Base-by-base conservation (phyloP, 2,888 invertebrate genomes). In the Perdita meconis region DNA sequence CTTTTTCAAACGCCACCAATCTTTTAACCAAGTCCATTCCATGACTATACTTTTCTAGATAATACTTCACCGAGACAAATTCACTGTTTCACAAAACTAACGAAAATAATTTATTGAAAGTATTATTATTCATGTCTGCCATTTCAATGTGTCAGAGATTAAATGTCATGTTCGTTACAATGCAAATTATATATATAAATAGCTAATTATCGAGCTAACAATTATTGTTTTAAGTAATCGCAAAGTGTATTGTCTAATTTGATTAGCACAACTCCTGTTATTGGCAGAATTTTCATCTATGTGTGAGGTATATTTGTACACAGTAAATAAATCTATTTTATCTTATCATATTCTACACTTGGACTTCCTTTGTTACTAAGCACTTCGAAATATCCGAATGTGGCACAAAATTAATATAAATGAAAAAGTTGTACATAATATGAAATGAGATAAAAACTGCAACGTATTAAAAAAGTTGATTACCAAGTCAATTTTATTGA, bases 21-120 rank as follows among this genome's bases (percentile, higher is more conserved):
- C 96, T 92, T 96, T 96, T 89, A 96, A 93, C 96, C 96, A 96
- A 87, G 95, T 95, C 96, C 96, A 96, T 93, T 96, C 96, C 96
- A 96, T 96, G 42, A 57, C 80, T 59, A 59, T 16, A 30, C 19
- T 55, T 30, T 51, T 38, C 16, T 13, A 22, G n/a, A 22, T 30
- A 22, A 50, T 38, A 57, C 8, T 61, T 57, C 34, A 47, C 10
- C 16, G 26, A 38, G 24, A 47, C 16, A 51, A 8, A 44, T 30
- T 38, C 26, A 60, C 24, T 50, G 53, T 12, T 56, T 55, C 16
- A 40, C 34, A 53, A 12, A 68, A 16, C 42, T 13, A 55, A 5
- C 3, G 24, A 10, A 26, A 19, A 61, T 10, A 36, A 26, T 24
- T 63, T 36, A 19, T 51, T 3, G 5, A 8, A 5, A 36, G 19